Percentiles rank a stretch among this genome's conserved stretches.
These are phyloP conservation scores for Pangasianodon hypophthalmus DNA, from an alignment of 2,113 vertebrate genomes.

Conservation along the genomic window DNA sequence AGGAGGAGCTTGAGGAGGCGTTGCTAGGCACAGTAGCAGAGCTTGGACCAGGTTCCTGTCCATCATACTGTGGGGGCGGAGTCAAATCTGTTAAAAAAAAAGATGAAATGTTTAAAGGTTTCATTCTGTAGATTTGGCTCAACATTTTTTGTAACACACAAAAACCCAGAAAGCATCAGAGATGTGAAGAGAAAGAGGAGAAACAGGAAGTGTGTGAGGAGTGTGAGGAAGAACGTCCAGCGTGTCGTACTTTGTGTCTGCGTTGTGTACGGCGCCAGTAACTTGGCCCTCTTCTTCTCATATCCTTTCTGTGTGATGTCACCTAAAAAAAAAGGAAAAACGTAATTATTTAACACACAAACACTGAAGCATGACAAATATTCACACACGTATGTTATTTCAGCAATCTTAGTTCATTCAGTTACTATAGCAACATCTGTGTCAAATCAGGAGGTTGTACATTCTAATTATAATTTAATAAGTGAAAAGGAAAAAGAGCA, in stretches of 20 bases:
- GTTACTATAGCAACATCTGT: background rate
- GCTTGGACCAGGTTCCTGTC: slow-evolving; percentile 77
- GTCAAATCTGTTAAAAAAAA: slow-evolving; percentile 72
- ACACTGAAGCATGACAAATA: slow-evolving; percentile 10
- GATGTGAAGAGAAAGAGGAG: background rate
- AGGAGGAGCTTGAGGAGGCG: slow-evolving; percentile 69
- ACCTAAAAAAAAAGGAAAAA: slow-evolving; percentile 41
- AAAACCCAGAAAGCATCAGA: slow-evolving; percentile 24
- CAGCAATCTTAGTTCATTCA: too few relatives aligned
- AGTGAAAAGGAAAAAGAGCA: background rate
- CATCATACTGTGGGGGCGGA: slow-evolving; percentile 80
- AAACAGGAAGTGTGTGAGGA: background rate
- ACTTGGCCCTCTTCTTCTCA: slow-evolving; percentile 56
- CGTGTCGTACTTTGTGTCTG: slow-evolving; percentile 39
- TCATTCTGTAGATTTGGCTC: background rate
- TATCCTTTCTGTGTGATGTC: slow-evolving; percentile 60
- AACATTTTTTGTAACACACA: background rate
- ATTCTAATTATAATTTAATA: background rate
- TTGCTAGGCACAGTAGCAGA: slow-evolving; percentile 71
- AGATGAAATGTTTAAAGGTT: background rate
- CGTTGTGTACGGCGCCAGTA: slow-evolving; percentile 45
- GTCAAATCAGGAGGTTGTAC: background rate
- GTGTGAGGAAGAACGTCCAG: background rate
- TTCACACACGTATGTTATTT: background rate
- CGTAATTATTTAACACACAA: background rate